Evolutionary conservation across 2,888 invertebrate genomes (phyloP).

Genomic region (Diachrysia chrysitis): DNA sequence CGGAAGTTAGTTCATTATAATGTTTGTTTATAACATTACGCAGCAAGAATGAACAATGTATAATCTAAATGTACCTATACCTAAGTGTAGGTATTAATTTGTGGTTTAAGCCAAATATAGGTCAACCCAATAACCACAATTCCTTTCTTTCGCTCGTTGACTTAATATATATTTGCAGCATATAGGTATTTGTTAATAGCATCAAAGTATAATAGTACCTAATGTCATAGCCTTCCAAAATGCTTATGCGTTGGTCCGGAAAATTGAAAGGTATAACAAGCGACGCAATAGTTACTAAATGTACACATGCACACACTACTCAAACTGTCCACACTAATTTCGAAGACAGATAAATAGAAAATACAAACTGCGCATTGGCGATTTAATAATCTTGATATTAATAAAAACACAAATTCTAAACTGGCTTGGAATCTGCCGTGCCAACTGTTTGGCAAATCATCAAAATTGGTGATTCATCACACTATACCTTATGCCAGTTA

Average conservation of each 20-base stretch:
- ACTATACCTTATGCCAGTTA: conserved; percentile 58
- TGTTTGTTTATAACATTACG: conserved; percentile 41
- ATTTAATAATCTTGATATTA: conserved; percentile 60
- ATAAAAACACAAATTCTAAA: conserved; percentile 66
- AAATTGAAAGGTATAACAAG: conserved; percentile 13
- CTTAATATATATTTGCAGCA: no score
- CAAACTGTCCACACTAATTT: conserved; percentile 49
- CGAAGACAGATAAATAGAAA: conserved; percentile 43
- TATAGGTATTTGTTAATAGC: background rate
- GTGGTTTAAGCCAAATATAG: conserved; percentile 30
- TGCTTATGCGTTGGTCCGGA: conserved; percentile 17
- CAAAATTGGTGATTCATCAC: conserved; percentile 70
- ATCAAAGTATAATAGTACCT: background rate
- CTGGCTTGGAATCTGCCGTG: conserved; percentile 61
- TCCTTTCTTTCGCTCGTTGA: background rate
- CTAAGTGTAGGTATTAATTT: conserved; percentile 8
- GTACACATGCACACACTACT: conserved; percentile 47
- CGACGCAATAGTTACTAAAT: conserved; percentile 31
- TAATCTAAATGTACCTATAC: conserved; percentile 21
- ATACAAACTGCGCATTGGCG: conserved; percentile 58
- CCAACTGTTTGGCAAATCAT: conserved; percentile 72
- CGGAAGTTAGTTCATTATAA: conserved; percentile 49
- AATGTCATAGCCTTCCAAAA: background rate
- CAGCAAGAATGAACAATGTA: conserved; percentile 15
- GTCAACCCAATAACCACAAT: conserved; percentile 19